phyloP scores from a whole-genome alignment of 1,140 invertebrate species.

The Ceratina australensis region DNA sequence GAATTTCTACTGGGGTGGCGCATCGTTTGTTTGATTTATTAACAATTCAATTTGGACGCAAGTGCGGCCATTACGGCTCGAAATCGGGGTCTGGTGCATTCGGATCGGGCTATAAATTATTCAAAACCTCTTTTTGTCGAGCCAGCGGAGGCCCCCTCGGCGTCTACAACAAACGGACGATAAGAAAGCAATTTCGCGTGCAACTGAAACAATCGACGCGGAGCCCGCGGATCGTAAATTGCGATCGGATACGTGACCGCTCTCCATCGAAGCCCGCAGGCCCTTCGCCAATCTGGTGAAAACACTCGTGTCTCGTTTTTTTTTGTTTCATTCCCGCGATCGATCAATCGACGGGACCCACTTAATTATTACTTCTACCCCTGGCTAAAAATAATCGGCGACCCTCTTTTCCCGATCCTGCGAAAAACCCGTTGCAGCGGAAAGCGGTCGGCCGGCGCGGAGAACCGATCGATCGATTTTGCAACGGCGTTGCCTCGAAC shows the following conservation, averaged over 20 bases:
- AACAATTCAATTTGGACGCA: conserved; percentile 16
- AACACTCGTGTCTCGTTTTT: neutral
- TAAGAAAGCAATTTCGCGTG: conserved; percentile 27
- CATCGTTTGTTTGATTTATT: neutral
- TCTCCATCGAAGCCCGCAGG: no score
- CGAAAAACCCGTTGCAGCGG: conserved; percentile 14
- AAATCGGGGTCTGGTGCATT: conserved; percentile 4
- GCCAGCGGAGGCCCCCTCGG: neutral
- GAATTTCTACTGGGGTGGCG: neutral
- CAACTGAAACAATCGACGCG: conserved; percentile 8
- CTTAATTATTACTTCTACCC: conserved; percentile 52
- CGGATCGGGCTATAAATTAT: conserved; percentile 14
- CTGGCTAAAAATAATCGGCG: conserved; percentile 59
- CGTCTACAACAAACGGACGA: neutral
- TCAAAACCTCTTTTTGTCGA: neutral
- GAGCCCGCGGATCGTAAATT: conserved; percentile 12
- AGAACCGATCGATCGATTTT: conserved; percentile 40
- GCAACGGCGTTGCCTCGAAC: neutral
- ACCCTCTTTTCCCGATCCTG: conserved; percentile 37
- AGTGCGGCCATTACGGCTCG: neutral
- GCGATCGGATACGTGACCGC: conserved; percentile 14
- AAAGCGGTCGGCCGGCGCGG: neutral
- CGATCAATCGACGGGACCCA: conserved; percentile 29
- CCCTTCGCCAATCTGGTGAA: neutral
- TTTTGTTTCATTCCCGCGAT: neutral